These are phyloP conservation scores for Okapia johnstoni DNA, from an alignment of 2,113 vertebrate genomes.

Conservation along the genomic window DNA sequence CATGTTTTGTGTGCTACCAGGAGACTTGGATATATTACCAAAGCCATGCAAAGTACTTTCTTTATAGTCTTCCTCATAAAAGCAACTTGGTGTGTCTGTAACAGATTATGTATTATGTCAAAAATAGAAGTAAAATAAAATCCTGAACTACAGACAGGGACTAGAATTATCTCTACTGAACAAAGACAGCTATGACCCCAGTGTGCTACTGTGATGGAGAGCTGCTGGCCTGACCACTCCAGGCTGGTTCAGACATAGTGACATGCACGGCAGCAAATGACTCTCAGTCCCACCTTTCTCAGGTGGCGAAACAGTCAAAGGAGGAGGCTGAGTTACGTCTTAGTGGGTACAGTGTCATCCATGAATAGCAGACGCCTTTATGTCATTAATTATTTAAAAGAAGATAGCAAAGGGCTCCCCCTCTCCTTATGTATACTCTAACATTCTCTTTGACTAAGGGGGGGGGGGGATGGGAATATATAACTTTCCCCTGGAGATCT, in stretches of 20 bases:
- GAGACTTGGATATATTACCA: background rate
- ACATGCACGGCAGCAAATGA: conserved; percentile 52
- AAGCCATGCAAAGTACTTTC: background rate
- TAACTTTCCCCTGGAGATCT: background rate
- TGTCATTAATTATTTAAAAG: background rate
- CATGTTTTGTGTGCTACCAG: background rate
- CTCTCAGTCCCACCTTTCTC: conserved; percentile 5
- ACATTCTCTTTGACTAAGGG: background rate
- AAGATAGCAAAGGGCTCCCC: background rate
- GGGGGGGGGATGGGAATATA: background rate
- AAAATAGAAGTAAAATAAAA: background rate
- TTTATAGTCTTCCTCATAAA: conserved; percentile 50
- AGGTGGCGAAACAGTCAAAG: conserved; percentile 7
- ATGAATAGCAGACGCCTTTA: background rate
- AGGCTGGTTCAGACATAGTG: conserved; percentile 26
- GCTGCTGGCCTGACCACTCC: conserved; percentile 66
- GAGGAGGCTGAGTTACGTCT: conserved; percentile 43
- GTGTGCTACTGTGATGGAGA: conserved; percentile 46
- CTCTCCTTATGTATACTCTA: background rate
- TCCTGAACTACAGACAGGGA: conserved; percentile 56
- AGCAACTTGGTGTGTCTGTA: conserved; percentile 66
- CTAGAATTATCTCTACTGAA: conserved; percentile 74
- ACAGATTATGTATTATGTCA: conserved; percentile 73
- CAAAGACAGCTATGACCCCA: conserved; percentile 69
- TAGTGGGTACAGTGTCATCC: background rate